These are phyloP conservation scores for Herpailurus yagouaroundi DNA, from an alignment of 2,113 vertebrate genomes.

Conservation along the genomic window DNA sequence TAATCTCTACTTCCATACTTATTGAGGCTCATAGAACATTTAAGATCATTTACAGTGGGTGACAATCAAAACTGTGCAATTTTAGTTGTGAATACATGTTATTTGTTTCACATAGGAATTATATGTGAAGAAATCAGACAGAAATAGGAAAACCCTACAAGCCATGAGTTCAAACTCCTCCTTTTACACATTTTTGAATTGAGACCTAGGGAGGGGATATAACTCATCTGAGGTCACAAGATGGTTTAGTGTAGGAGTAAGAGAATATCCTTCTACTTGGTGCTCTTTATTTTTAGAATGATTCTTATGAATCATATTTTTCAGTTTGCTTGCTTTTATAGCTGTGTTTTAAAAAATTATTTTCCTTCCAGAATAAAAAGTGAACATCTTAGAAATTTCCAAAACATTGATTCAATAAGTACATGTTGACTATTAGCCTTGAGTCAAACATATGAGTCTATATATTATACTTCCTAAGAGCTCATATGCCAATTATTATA, in stretches of 20 bases:
- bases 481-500: not conserved
- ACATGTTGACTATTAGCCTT: not conserved
- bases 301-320: not conserved
- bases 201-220: not conserved
- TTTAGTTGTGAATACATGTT: not conserved
- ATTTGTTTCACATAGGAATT: not conserved
- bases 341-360: not conserved
- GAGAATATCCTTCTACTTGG: not conserved
- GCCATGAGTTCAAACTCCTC: not conserved
- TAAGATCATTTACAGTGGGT: not conserved
- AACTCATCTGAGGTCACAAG: not conserved
- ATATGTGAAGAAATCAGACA: not conserved
- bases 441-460: not conserved
- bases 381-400: not conserved
- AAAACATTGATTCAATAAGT: not conserved
- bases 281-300: not conserved
- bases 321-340: not conserved
- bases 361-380: conserved; percentile 23
- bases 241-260: not conserved
- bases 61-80: not conserved
- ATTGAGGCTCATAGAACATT: not conserved
- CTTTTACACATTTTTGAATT: not conserved
- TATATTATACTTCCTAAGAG: not conserved
- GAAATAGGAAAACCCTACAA: not conserved
- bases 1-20: not conserved